A percentile compares a stretch with the other conserved stretches of the same genome.
Evolutionary conservation across 92 coral and sea anemone genomes (phyloP).

Genomic region (Blastomussa wellsi): DNA sequence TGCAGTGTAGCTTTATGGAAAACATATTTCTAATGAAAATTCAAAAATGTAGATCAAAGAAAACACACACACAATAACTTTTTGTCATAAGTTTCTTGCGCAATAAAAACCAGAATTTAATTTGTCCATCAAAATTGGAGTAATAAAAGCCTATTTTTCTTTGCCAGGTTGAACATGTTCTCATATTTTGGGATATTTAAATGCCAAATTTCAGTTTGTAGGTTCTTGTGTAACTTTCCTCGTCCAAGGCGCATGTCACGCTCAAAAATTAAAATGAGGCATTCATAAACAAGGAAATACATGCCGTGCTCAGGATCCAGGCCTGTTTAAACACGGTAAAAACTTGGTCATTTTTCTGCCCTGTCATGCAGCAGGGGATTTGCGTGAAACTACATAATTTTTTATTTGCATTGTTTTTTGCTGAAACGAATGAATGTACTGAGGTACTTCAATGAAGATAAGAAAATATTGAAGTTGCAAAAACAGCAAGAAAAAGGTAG

Average conservation of each 20-base stretch:
- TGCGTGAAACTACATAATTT: neutral
- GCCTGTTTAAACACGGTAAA: neutral
- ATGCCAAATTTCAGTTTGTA: too few relatives aligned
- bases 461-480: neutral
- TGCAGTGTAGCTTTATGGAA: too few relatives aligned
- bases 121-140: too few relatives aligned
- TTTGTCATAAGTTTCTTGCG: too few relatives aligned
- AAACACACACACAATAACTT: too few relatives aligned
- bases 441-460: neutral
- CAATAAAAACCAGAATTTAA: too few relatives aligned
- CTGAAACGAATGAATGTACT: neutral
- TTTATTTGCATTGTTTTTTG: neutral
- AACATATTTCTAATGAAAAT: too few relatives aligned
- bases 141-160: too few relatives aligned
- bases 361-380: neutral
- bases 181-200: too few relatives aligned
- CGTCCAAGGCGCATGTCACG: neutral
- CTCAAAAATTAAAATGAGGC: neutral
- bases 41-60: too few relatives aligned
- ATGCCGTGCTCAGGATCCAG: neutral
- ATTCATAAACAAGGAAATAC: neutral
- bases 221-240: neutral
- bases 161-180: too few relatives aligned
- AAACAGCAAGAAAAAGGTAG: neutral
- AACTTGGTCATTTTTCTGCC: neutral